Conservation (phyloP, 2,888 invertebrate species). For the Mesorhabditis spiculigera region DNA sequence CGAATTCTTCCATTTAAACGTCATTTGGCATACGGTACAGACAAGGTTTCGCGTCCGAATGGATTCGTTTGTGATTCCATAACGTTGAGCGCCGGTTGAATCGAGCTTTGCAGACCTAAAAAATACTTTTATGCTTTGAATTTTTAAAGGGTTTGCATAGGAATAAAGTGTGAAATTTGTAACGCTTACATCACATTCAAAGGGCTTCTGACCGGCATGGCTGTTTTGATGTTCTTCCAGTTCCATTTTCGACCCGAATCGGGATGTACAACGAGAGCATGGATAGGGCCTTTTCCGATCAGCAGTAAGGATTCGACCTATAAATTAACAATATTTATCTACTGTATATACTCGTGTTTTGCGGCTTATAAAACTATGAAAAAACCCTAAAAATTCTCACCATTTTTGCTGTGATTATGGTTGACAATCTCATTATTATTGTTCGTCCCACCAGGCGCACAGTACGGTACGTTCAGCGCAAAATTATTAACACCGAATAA, state of each 20-base stretch:
- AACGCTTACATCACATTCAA: constrained; percentile 53
- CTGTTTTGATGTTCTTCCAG: constrained; percentile 58
- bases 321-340: background rate
- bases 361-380: background rate
- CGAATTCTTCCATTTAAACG: constrained; percentile 58
- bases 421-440: constrained; percentile 23
- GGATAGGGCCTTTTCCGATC: constrained; percentile 57
- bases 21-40: constrained; percentile 57
- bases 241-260: constrained; percentile 53
- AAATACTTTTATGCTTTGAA: background rate
- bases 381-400: constrained; percentile 24
- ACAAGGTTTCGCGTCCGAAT: constrained; percentile 56
- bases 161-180: background rate
- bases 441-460: constrained; percentile 11
- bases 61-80: constrained; percentile 59
- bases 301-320: constrained; percentile 31
- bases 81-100: constrained; percentile 58
- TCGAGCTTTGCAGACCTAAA: constrained; percentile 51
- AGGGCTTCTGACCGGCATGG: constrained; percentile 56
- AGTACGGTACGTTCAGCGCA: background rate
- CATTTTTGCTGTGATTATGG: constrained; percentile 28
- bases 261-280: constrained; percentile 49
- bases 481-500: background rate
- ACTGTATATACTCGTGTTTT: background rate
- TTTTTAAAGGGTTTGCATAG: background rate